These are phyloP conservation scores for Pogoniulus pusillus DNA, from an alignment of 2,797 vertebrate genomes.

Conservation along the genomic window DNA sequence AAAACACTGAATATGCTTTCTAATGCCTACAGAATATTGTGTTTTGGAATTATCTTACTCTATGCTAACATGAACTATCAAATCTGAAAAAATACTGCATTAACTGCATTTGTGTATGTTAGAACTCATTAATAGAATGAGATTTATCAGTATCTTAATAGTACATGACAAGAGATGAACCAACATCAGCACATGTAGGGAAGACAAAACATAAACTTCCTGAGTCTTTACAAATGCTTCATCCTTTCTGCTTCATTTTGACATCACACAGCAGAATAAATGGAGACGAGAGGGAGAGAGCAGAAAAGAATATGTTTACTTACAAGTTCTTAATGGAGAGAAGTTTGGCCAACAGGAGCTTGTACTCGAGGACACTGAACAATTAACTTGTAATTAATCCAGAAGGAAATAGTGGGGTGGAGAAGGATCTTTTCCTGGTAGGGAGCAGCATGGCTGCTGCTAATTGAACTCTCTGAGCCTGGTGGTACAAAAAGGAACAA, in stretches of 20 bases:
- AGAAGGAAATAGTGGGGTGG: neutral
- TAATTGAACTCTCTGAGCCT: neutral
- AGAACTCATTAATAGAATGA: neutral
- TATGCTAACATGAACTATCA: no score
- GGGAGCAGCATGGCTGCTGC: accelerated
- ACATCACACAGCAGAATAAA: neutral
- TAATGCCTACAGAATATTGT: neutral
- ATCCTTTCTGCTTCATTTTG: neutral
- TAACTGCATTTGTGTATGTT: neutral
- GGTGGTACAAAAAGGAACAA: neutral
- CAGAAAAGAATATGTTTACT: accelerated
- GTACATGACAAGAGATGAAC: neutral
- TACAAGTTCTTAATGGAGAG: accelerated
- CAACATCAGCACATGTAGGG: neutral
- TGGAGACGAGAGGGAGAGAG: neutral
- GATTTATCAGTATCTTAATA: neutral
- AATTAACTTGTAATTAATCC: neutral
- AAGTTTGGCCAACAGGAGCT: neutral
- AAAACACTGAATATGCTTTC: accelerated
- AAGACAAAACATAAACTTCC: neutral
- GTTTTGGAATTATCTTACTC: neutral
- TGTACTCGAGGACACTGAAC: neutral
- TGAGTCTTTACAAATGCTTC: neutral
- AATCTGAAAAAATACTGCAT: accelerated
- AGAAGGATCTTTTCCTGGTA: neutral